Base-by-base conservation (phyloP, 1,140 invertebrate genomes). In the Drosophila lowei region DNA sequence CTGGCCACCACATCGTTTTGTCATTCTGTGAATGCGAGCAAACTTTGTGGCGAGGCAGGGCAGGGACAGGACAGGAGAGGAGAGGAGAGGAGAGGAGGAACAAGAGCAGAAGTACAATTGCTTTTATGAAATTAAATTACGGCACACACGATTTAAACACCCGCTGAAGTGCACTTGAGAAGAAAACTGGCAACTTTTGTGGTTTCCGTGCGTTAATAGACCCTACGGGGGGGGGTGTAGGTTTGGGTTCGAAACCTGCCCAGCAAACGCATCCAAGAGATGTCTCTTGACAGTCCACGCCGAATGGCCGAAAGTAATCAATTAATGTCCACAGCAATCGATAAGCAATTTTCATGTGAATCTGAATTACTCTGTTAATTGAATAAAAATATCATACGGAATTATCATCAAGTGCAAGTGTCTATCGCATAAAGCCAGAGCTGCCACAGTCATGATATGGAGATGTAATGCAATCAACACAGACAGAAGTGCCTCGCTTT, bases 101-200 rank as follows among this genome's bases (percentile, higher is more conserved):
- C 11, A 34, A 49, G 15, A 43, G 18, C 49, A 72, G 23, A 48
- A 71, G 73, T 76, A 85, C 80, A 80, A 85, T 85, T 85, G 80
- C 77, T 85, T 85, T 85, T 85, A 85, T 85, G 67, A 85, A 85
- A 85, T 85, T 85, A 85, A 85, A 85, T 85, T 86, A 80, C 77
- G 50, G 48, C 60, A 66, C 80, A 84, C 79, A 78, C 61, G 34
- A 68, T 65, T 74, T 77, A 74, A 73, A 68, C 79, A 64, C 55
- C 55, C 53, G 38, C 38, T 21, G n/a, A 47, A 43, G 47, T 6
- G 28, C 23, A 28, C 44, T 44, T 44, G 49, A 44, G 58, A 42
- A 41, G 21, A 46, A 62, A 70, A 28, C 47, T 52, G 41, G 15
- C 4, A 64, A 28, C 59, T 28, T 15, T 9, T 8, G 44, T 46